Conservation (phyloP, 1,140 invertebrate genomes). For the Lerema accius region DNA sequence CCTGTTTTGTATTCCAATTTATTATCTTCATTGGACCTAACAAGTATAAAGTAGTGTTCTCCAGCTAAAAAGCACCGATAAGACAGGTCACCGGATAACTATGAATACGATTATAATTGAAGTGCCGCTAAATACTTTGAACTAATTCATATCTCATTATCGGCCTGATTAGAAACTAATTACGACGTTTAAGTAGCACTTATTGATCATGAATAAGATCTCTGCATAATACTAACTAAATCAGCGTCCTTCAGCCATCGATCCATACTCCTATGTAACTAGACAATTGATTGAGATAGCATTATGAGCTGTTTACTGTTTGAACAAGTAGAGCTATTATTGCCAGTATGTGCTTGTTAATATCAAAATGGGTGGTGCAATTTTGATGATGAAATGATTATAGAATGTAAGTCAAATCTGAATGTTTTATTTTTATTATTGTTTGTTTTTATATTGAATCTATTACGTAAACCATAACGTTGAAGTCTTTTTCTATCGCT, state of each 20-base stretch:
- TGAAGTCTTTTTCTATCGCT: too few relatives aligned
- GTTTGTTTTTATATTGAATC: too few relatives aligned
- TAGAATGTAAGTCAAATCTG: too few relatives aligned
- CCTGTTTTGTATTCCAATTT: too few relatives aligned
- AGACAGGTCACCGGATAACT: slow-evolving; percentile 4
- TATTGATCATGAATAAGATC: slow-evolving; percentile 26
- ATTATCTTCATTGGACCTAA: too few relatives aligned
- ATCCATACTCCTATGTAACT: slow-evolving; percentile 22
- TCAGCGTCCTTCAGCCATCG: slow-evolving; percentile 23
- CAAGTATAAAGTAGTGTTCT: too few relatives aligned
- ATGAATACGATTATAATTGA: slow-evolving; percentile 12
- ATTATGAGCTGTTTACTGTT: slow-evolving; percentile 24
- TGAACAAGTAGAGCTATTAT: too few relatives aligned
- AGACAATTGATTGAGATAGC: slow-evolving; percentile 26
- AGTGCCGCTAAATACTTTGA: slow-evolving; percentile 6
- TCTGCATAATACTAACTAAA: slow-evolving; percentile 21
- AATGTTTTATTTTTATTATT: too few relatives aligned
- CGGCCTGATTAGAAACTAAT: slow-evolving; percentile 23
- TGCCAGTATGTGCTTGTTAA: background rate
- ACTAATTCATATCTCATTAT: slow-evolving; percentile 29
- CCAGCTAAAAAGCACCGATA: slow-evolving; percentile 4
- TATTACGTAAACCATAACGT: too few relatives aligned
- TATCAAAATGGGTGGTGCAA: too few relatives aligned
- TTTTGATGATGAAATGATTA: too few relatives aligned
- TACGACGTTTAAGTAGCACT: slow-evolving; percentile 20